Evolutionary conservation across 30 jellyfish, hydroid and myxozoan species (phyloP).

Genomic region (Sanderia malayensis): DNA sequence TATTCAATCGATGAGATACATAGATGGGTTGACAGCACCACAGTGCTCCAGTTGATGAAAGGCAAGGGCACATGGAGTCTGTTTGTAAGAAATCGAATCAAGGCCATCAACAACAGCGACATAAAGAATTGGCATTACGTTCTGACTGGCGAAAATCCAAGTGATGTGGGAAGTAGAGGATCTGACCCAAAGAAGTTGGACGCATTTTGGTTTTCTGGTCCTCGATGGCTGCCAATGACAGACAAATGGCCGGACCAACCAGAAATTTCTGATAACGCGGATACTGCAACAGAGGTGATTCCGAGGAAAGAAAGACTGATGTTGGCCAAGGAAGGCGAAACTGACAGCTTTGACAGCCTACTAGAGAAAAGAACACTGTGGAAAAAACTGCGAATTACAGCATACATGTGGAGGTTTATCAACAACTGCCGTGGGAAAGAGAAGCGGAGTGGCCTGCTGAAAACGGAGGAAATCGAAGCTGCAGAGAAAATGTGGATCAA

Average conservation of each 20-base stretch:
- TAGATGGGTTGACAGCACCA: conserved; percentile 44
- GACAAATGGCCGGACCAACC: conserved; percentile 11
- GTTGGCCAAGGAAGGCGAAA: conserved; percentile 21
- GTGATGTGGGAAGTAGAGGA: conserved; percentile 14
- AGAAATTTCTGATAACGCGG: neutral
- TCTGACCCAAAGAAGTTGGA: neutral
- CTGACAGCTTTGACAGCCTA: neutral
- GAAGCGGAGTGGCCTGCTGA: neutral
- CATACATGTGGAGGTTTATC: neutral
- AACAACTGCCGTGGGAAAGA: conserved; percentile 18
- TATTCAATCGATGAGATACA: conserved; percentile 28
- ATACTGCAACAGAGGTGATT: conserved; percentile 2
- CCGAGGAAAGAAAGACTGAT: neutral
- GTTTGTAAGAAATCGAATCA: conserved; percentile 16
- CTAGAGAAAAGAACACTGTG: conserved; percentile 1
- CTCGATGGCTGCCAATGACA: neutral
- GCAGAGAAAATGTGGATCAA: conserved; percentile 49
- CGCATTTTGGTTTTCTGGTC: neutral
- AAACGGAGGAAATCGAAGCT: conserved; percentile 39
- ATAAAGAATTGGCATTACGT: conserved; percentile 8
- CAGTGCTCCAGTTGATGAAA: conserved; percentile 39
- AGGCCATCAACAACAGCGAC: conserved; percentile 10
- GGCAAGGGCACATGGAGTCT: conserved; percentile 14
- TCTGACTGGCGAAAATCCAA: conserved; percentile 19
- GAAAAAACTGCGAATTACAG: conserved; percentile 16